phyloP scores from a whole-genome alignment of 2,113 vertebrate genomes.

The Sula dactylatra region DNA sequence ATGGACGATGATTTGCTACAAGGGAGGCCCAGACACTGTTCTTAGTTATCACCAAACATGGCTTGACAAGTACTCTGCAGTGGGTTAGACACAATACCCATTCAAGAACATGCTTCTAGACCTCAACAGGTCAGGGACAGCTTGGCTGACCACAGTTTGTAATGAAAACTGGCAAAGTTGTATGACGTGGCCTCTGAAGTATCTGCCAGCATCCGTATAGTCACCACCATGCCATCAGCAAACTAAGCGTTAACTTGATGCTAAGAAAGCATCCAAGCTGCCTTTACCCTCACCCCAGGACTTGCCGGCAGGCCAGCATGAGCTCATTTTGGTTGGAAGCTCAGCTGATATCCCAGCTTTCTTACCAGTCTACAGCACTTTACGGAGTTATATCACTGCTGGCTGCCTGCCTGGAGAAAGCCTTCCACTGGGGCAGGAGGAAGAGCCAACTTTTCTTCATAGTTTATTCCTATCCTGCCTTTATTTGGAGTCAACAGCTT shows the following conservation, averaged over 20 bases:
- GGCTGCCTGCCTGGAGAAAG: constrained; percentile 45
- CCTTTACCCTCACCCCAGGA: neutral
- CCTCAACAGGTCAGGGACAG: neutral
- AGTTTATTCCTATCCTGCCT: constrained; percentile 59
- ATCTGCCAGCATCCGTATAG: neutral
- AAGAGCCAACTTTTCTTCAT: constrained; percentile 38
- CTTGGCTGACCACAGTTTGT: neutral
- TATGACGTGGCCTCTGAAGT: neutral
- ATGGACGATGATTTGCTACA: neutral
- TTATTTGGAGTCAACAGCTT: constrained; percentile 63
- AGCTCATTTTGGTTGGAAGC: constrained; percentile 50
- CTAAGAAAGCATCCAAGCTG: neutral
- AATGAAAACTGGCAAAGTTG: neutral
- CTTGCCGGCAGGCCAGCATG: constrained; percentile 1
- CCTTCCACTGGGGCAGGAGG: constrained; percentile 14
- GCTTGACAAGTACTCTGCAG: neutral
- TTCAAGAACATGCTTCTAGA: neutral
- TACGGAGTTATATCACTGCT: constrained; percentile 28
- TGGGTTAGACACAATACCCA: neutral
- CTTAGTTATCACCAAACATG: neutral
- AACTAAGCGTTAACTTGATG: neutral
- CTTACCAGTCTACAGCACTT: neutral
- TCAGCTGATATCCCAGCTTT: constrained; percentile 25
- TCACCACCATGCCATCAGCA: neutral
- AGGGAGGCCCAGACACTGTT: too few relatives aligned